Base-by-base conservation (phyloP, 2,113 vertebrate genomes). In the Speoplatyrhinus poulsoni region DNA sequence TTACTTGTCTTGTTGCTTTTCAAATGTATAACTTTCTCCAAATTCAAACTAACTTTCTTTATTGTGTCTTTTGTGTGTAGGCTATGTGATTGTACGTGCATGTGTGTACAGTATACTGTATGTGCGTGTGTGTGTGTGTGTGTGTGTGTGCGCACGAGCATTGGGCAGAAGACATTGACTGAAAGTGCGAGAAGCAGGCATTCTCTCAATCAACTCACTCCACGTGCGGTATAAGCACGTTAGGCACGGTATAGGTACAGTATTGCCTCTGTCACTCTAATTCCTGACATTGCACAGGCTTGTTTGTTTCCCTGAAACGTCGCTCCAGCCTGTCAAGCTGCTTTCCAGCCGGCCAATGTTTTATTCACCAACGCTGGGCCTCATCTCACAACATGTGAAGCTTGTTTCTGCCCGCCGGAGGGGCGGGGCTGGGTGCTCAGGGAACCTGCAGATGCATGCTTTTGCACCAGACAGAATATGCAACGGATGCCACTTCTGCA, bases 211-310 rank as follows among this genome's bases (percentile, higher is more conserved):
- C 74, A 86, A 69, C 60, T 36, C 17, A 75, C 82, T 86, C 76
- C 76, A 67, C 81, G 71, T 46, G 69, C 68, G 26, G 26, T 66
- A 76, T 69, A 70, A 79, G 80, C 81, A 81, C 65, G 78, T 83
- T 26, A 26, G 2, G 26, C 3, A 26, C 26, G 26, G 26, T 26
- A 26, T 83, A 78, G 80, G 53, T 72, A 61, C 69, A 81, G 75
- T 65, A 76, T 77, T 83, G 77, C 73, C 83, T 54, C 74, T 71
- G 70, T 85, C 62, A 41, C 57, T 71, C 70, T 87, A 77, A 83
- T 83, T 85, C 87, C 73, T 76, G 81, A 78, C 68, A 69, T 80
- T 78, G 75, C 78, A 81, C n/a, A 56, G 62, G 49, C 62, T 69
- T 75, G 57, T 81, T 84, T 83, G 72, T 79, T 81, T 75, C 68